Base-by-base conservation (phyloP, 2,113 vertebrate genomes). In the Sinosuthora webbiana region DNA sequence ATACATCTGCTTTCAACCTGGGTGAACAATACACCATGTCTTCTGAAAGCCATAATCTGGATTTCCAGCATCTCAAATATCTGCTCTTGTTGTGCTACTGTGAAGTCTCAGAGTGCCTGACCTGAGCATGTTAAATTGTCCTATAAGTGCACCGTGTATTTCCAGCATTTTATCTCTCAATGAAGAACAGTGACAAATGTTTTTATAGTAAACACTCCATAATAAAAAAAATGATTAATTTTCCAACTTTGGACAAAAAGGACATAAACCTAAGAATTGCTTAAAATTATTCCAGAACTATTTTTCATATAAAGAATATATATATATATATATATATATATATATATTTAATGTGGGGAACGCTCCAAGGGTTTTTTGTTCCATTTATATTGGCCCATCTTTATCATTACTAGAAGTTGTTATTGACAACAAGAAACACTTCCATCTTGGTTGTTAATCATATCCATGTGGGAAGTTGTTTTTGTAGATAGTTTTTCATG, bases 171-270 rank as follows among this genome's bases (percentile, higher is more conserved):
- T 97, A 94, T 96, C 88, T 96, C 89, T 83, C 56, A 67, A 57
- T 89, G 79, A 96, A 95, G 73, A 95, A 30, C 87, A 85, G 80
- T 83, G 95, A 97, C 55, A 91, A 94, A 97, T 95, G 92, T 90
- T 95, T 87, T 96, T 82, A 73, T 71, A 94, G 93, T 77, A 94
- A 96, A 95, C 82, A 96, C 42, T 31, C 50, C 59, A 42, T 75
- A 79, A 89, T 81, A 20, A 92, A 71, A 95, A 75, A 71, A 91
- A 68, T 59, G 50, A 86, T 83, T 89, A 11, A 80, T 96, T 96
- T 95, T 80, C 93, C 76, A 93, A 70, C 80, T 77, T 89, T 65
- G 60, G 41, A 89, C 77, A 90, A 93, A 90, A 92, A 73, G 57
- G 45, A 87, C 77, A 79, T 69, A 95, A 95, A 56, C 42, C 37